These are phyloP conservation scores for Scytalopus superciliaris DNA, from an alignment of 2,113 vertebrate species.

Conservation along the genomic window DNA sequence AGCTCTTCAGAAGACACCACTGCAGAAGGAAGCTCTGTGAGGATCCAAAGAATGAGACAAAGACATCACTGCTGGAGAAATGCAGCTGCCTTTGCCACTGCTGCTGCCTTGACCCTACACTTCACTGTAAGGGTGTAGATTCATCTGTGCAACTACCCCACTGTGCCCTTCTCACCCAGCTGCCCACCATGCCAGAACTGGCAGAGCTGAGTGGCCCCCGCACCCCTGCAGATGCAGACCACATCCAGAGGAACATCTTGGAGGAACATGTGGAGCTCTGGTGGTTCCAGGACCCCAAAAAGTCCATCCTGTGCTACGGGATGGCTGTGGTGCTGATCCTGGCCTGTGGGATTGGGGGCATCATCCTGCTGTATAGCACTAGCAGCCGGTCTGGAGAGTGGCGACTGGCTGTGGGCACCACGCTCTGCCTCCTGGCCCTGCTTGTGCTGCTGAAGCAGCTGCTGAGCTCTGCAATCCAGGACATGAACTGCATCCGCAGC, in stretches of 20 bases:
- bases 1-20: neutral
- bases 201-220: constrained; percentile 73
- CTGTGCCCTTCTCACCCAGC: neutral
- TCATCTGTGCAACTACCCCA: neutral
- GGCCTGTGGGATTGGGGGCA: constrained; percentile 88
- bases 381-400: constrained; percentile 94
- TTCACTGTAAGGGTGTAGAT: neutral
- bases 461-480: constrained; percentile 95
- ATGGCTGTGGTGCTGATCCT: constrained; percentile 87
- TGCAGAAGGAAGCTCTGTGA: neutral
- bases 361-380: constrained; percentile 90
- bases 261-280: constrained; percentile 97
- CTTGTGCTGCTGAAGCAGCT: constrained; percentile 94
- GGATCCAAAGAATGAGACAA: neutral
- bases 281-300: constrained; percentile 94
- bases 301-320: constrained; percentile 88
- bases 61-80: neutral
- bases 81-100: neutral
- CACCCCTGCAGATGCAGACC: constrained; percentile 61
- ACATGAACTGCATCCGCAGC: constrained; percentile 96
- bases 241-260: constrained; percentile 85
- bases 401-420: constrained; percentile 88
- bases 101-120: neutral
- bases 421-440: constrained; percentile 90
- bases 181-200: constrained; percentile 79